Percentiles rank a stretch among this genome's conserved stretches.
phyloP scores from a whole-genome alignment of 2,797 vertebrate species.

The Hafferia zeledoni region DNA sequence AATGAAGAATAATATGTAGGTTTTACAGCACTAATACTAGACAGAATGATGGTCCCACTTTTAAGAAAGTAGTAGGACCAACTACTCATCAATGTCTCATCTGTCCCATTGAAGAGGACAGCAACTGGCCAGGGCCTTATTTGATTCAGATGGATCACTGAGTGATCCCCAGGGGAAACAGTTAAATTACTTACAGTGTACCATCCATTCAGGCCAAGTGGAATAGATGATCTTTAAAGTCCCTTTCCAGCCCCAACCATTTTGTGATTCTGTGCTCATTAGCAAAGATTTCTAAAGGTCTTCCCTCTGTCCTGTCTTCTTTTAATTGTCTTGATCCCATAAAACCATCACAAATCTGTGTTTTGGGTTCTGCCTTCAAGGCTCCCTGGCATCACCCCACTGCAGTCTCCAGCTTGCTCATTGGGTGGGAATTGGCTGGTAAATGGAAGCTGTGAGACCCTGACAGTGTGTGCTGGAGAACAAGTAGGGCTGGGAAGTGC shows the following conservation, averaged over 20 bases:
- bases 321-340: not conserved
- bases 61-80: not conserved
- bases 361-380: not conserved
- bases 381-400: not conserved
- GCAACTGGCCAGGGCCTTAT: not conserved
- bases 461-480: not conserved
- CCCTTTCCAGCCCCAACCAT: not conserved
- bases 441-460: not conserved
- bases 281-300: not conserved
- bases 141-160: not conserved
- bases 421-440: not conserved
- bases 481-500: not conserved
- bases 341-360: not conserved
- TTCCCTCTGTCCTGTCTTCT: not conserved
- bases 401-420: not conserved
- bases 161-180: not conserved
- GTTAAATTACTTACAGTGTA: not conserved
- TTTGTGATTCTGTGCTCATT: not conserved
- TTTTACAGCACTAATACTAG: not conserved
- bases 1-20: not conserved
- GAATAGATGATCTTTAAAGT: not conserved
- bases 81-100: not conserved
- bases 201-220: rapidly evolving
- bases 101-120: not conserved
- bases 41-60: not conserved